Evolutionary conservation across 2,113 vertebrate genomes (phyloP).

Genomic region (Jaculus jaculus): DNA sequence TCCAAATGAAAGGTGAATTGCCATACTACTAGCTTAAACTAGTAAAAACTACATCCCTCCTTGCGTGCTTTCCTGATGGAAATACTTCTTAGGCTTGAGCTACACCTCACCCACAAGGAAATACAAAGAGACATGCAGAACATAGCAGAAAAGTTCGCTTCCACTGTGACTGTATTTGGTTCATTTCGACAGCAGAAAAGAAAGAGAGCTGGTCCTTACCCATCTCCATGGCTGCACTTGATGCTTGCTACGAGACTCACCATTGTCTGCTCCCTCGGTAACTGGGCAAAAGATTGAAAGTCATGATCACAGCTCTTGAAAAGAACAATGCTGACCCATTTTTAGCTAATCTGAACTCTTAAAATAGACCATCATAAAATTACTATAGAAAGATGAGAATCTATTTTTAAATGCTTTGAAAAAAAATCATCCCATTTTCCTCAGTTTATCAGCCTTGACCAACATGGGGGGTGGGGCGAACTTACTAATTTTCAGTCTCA

Average conservation of each 20-base stretch:
- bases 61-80: background rate
- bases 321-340: constrained; percentile 70
- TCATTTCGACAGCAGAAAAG: constrained; percentile 40
- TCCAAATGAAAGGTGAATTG: background rate
- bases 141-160: background rate
- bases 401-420: constrained; percentile 73
- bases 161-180: background rate
- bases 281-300: constrained; percentile 62
- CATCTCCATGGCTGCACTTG: constrained; percentile 27
- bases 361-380: constrained; percentile 78
- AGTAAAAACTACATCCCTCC: background rate
- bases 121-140: background rate
- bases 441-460: constrained; percentile 67
- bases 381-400: constrained; percentile 67
- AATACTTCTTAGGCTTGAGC: background rate
- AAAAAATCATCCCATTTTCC: constrained; percentile 26
- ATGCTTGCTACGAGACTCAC: background rate
- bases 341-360: constrained; percentile 68
- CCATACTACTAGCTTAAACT: background rate
- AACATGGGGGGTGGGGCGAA: constrained; percentile 28
- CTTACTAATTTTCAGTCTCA: constrained; percentile 57
- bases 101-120: background rate
- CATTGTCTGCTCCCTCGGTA: background rate
- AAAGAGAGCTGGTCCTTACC: too few relatives aligned
- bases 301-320: constrained; percentile 63